Evolutionary conservation across 2,797 vertebrate genomes (phyloP), one percentile per base, ranked within the genome.

Genomic region (Channallabes apus): DNA sequence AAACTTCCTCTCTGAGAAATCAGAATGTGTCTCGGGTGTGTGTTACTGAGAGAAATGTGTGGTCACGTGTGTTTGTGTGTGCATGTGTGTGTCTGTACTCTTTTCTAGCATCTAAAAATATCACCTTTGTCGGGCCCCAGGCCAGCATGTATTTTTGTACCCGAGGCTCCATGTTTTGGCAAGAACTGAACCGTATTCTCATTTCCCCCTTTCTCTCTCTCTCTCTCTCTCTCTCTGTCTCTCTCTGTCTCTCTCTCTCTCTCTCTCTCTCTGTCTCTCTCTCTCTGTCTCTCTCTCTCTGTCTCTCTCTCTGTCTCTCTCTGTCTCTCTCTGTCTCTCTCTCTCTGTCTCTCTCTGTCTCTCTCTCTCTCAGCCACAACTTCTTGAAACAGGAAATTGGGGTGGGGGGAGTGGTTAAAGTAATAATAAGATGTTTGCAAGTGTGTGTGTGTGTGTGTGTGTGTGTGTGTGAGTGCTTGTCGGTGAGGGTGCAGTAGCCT

Each of bases 311-410:
- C 38, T 38, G 0, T 38, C 6, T 38, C 38, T 18, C 46, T n/a
- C 38, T 38, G 5, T 38, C 6, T 38, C 5, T 18, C 71, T 46
- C 1, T 22, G 56, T 72, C 38, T 61, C 32, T 56, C 68, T 14
- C 38, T 17, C 32, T 83, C 41, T 80, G 11, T 65, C 69, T 80
- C 51, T 59, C 71, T 62, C 41, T 51, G 12, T 72, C 59, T 75
- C 32, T 71, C 62, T 73, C 58, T 58, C 27, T 73, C 35, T 69
- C 38, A 29, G 27, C 80, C 67, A 81, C 71, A 90, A 88, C 85
- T 90, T 83, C 46, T 79, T 84, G 87, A 88, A 90, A 90, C 89
- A 91, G 89, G 89, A 91, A 90, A 87, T 86, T 77, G 79, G 88
- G 77, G 83, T 86, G 75, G 61, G 75, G 79, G 85, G 62, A 46